Conservation (phyloP, 2,797 vertebrate genomes). For the Thamnophis elegans region DNA sequence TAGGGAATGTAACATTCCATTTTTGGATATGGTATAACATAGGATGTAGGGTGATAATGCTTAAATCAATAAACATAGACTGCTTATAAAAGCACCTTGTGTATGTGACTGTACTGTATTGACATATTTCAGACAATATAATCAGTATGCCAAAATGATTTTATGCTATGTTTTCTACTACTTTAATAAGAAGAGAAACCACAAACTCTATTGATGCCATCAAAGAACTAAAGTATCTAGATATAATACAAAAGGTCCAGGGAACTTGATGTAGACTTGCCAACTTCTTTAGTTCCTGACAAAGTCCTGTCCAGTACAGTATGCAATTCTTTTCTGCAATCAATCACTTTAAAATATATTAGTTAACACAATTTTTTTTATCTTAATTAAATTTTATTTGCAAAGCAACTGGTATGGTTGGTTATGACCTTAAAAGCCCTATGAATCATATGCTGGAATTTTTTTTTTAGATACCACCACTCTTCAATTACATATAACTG, state of each 20-base stretch:
- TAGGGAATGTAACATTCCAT: neutral
- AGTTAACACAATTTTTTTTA: neutral
- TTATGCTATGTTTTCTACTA: neutral
- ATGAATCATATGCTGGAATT: neutral
- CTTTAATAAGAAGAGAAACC: neutral
- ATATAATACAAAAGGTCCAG: neutral
- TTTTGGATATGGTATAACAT: neutral
- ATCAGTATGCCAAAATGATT: neutral
- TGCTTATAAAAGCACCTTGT: neutral
- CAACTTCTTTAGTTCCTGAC: neutral
- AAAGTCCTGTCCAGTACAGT: neutral
- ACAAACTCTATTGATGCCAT: neutral
- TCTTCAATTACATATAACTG: neutral
- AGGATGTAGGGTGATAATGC: neutral
- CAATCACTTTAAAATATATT: neutral
- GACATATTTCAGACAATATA: too few relatives aligned
- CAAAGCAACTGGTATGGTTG: neutral
- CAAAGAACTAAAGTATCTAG: neutral
- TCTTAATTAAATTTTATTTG: neutral
- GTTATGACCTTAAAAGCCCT: neutral
- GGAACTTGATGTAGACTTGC: neutral
- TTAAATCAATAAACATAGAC: neutral
- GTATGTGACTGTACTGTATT: neutral
- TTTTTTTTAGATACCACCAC: neutral
- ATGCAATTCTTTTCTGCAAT: neutral